Evolutionary conservation across 2,888 invertebrate genomes (phyloP), one percentile per base, ranked within the genome.

Genomic region (Caenorhabditis sp.): DNA sequence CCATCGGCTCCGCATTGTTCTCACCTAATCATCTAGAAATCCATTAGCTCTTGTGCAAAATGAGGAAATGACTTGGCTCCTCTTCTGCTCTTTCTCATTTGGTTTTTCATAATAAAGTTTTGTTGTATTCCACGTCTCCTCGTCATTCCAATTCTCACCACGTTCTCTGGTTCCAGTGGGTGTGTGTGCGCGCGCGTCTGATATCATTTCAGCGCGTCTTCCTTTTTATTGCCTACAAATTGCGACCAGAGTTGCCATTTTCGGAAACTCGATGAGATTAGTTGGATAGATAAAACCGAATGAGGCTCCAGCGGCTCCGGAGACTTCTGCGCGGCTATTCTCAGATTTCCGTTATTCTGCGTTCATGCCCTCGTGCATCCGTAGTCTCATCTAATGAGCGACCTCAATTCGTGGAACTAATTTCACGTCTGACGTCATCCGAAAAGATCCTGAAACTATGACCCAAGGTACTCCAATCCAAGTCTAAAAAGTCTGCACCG

Each of bases 181-280:
- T 26, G 27, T 26, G 17, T 13, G 26, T 24, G 26, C n/a, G 5
- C 52, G 39, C 20, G 22, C n/a, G 26, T 41, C 26, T 62, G 65
- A 65, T 65, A 65, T 65, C 65, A 65, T 65, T 26, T 26, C 50
- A 26, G 26, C 53, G 41, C 32, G 30, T 32, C 41, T 22, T 24
- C 35, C 26, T 37, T 15, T 66, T 66, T 58, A 66, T 66, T 48
- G 50, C 66, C 27, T 41, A 43, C 55, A 55, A 55, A 55, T 55
- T 37, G 46, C 17, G 37, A 11, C 11, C 17, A 22, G 26, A 32
- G 66, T 66, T 66, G 66, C 58, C 66, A 66, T 66, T 66, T 66
- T 66, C 30, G 66, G 50, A 66, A 46, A 24, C 41, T 24, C 55
- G 66, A 66, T 58, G 66, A 66, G 66, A 66, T 66, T 66, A 66